These are phyloP conservation scores for Benthosema pterotum DNA, from an alignment of 2,797 vertebrate genomes.

Conservation along the genomic window DNA sequence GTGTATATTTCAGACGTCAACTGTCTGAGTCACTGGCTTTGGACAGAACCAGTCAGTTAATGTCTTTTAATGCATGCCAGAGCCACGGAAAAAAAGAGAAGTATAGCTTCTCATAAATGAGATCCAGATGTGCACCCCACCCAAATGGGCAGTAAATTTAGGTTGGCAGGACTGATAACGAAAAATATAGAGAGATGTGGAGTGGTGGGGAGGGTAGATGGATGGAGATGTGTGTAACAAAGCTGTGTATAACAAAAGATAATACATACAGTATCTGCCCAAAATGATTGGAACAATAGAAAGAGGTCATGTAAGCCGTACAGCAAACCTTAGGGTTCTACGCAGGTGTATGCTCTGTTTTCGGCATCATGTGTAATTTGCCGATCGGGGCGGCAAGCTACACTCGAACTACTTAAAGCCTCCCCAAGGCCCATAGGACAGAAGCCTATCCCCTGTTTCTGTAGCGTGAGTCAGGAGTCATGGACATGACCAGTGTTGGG, in stretches of 20 bases:
- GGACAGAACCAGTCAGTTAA: slow-evolving; percentile 63
- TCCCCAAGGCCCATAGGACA: too few relatives aligned
- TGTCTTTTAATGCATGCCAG: slow-evolving; percentile 68
- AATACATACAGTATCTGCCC: slow-evolving; percentile 34
- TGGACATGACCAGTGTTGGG: too few relatives aligned
- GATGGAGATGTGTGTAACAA: slow-evolving; percentile 27
- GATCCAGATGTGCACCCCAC: slow-evolving; percentile 85
- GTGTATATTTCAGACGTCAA: slow-evolving; percentile 21
- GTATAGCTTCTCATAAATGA: slow-evolving; percentile 77
- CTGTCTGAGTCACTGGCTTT: slow-evolving; percentile 23
- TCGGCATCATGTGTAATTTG: too few relatives aligned
- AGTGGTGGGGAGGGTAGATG: slow-evolving; percentile 23
- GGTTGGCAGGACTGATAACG: slow-evolving; percentile 80
- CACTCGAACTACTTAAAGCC: too few relatives aligned
- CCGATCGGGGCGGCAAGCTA: too few relatives aligned
- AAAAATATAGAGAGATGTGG: slow-evolving; percentile 34
- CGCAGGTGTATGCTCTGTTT: too few relatives aligned
- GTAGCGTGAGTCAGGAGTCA: too few relatives aligned
- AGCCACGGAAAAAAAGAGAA: slow-evolving; percentile 57
- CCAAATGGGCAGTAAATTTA: slow-evolving; percentile 81
- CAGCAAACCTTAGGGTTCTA: too few relatives aligned
- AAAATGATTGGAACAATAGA: slow-evolving; percentile 7
- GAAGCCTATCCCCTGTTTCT: too few relatives aligned
- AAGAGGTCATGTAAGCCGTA: background rate
- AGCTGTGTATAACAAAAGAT: slow-evolving; percentile 23